Evolutionary conservation across 2,113 vertebrate genomes (phyloP).

Genomic region (Lasiurus cinereus): DNA sequence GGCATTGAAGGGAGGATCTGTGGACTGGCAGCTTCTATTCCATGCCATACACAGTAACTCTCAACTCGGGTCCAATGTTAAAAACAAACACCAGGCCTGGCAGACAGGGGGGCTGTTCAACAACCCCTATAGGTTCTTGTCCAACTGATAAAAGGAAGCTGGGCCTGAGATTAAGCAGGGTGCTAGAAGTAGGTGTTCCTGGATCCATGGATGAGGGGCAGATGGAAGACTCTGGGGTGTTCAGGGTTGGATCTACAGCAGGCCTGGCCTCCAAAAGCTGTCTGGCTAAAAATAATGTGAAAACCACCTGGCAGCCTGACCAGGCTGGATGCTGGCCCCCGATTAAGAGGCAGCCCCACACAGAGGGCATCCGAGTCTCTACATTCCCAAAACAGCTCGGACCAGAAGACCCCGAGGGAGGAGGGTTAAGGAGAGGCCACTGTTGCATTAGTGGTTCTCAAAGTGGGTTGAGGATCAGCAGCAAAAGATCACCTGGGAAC

Average conservation of each 20-base stretch:
- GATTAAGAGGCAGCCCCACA: not conserved
- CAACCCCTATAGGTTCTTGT: not conserved
- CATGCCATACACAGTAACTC: not conserved
- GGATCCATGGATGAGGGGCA: not conserved
- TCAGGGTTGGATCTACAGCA: not conserved
- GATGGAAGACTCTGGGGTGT: not conserved
- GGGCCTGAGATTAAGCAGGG: not conserved
- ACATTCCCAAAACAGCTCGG: not conserved
- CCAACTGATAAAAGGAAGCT: not conserved
- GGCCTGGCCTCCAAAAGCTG: constrained; percentile 27
- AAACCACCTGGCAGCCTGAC: constrained; percentile 20
- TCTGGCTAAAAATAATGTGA: constrained; percentile 46
- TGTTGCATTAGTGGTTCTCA: not conserved
- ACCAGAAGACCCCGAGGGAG: not conserved
- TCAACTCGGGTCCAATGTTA: not conserved
- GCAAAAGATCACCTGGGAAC: not conserved
- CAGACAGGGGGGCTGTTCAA: not conserved
- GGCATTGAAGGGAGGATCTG: not conserved
- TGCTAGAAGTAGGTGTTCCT: constrained; percentile 1
- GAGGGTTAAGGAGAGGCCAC: not conserved
- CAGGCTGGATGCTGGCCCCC: not conserved
- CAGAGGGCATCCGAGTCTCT: not conserved
- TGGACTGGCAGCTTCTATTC: not conserved
- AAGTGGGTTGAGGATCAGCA: not conserved
- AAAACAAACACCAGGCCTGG: not conserved